Conservation (phyloP, 2,113 vertebrate species). For the Phyllopteryx taeniolatus region DNA sequence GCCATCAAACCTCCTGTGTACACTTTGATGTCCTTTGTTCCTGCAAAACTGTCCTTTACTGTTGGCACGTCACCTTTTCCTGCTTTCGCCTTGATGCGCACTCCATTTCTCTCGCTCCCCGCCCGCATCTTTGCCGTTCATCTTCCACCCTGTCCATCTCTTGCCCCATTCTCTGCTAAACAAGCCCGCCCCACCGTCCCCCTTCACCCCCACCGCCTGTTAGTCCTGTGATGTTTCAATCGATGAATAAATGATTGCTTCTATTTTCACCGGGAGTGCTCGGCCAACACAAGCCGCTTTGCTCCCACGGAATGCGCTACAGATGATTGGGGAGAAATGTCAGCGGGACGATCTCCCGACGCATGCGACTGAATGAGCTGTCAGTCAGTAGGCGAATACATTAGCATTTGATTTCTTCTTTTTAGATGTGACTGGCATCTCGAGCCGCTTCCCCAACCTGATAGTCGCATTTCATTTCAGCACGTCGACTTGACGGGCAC, state of each 20-base stretch:
- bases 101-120: slow-evolving; percentile 10
- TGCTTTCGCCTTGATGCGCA: slow-evolving; percentile 24
- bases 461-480: slow-evolving; percentile 61
- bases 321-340: slow-evolving; percentile 43
- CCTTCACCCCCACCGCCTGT: slow-evolving; percentile 34
- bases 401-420: slow-evolving; percentile 43
- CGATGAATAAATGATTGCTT: slow-evolving; percentile 78
- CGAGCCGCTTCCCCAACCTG: slow-evolving; percentile 26
- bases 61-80: slow-evolving; percentile 18
- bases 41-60: slow-evolving; percentile 23
- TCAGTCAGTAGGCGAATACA: slow-evolving; percentile 56
- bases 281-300: slow-evolving; percentile 49
- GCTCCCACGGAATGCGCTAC: slow-evolving; percentile 40
- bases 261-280: slow-evolving; percentile 66
- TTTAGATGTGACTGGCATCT: slow-evolving; percentile 31
- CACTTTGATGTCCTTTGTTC: slow-evolving; percentile 11
- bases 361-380: slow-evolving; percentile 38
- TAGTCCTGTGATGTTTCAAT: slow-evolving; percentile 73
- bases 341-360: slow-evolving; percentile 25
- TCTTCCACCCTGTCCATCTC: slow-evolving; percentile 39
- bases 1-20: slow-evolving; percentile 7
- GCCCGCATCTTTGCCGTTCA: slow-evolving; percentile 12
- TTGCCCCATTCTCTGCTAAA: slow-evolving; percentile 36
- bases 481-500: slow-evolving; percentile 25
- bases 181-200: slow-evolving; percentile 18